A percentile compares a stretch with the other conserved stretches of the same genome.
Conservation (phyloP, 1,140 invertebrate genomes). For the Trachymyrmex cornetzi region DNA sequence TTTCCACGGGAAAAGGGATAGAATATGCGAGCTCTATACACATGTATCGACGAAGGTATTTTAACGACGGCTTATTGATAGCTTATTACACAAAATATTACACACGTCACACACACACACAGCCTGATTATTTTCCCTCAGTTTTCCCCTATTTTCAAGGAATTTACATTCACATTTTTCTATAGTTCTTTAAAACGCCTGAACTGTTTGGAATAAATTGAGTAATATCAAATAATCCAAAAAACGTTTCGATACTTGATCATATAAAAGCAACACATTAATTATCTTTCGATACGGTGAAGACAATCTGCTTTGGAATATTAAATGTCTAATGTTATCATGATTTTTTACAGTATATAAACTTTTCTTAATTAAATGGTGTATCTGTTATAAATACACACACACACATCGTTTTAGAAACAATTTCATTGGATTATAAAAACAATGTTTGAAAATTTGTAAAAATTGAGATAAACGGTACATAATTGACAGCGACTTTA, state of each 20-base stretch:
- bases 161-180: neutral
- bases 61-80: conserved; percentile 69
- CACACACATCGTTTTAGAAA: no score
- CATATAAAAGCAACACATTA: conserved; percentile 5
- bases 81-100: conserved; percentile 69
- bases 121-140: conserved; percentile 66
- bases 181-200: neutral
- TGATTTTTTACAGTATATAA: neutral
- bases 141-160: conserved; percentile 54
- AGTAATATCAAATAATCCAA: conserved; percentile 10
- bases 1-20: conserved; percentile 12
- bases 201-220: neutral
- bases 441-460: conserved; percentile 7
- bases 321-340: neutral
- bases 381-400: neutral
- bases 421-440: neutral
- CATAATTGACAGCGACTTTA: conserved; percentile 37
- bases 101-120: no score
- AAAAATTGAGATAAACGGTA: neutral
- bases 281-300: neutral
- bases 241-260: neutral
- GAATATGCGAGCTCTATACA: neutral
- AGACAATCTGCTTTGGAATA: neutral
- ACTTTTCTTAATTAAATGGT: neutral
- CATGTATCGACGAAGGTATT: conserved; percentile 36